Evolutionary conservation across 2,113 vertebrate genomes (phyloP), one percentile per base, ranked within the genome.

Genomic region (Oreotrochilus melanogaster): DNA sequence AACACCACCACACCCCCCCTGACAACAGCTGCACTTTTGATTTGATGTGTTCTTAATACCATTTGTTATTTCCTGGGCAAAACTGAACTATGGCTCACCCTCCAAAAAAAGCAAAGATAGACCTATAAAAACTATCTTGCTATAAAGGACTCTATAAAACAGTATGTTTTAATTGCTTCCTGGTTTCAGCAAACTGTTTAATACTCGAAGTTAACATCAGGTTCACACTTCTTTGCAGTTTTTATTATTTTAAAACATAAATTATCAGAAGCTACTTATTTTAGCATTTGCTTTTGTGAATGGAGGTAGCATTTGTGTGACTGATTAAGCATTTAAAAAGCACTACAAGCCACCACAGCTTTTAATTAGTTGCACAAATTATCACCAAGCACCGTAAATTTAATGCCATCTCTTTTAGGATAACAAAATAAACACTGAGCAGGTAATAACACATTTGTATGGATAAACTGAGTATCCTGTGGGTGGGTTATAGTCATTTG

Each of bases 291-390:
- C 81, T 91, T 94, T 95, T 76, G 82, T 88, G 93, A 97, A 96
- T 88, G 75, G 78, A 96, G 69, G 78, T 79, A 96, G 69, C 89
- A 92, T 90, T 97, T 88, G 60, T 83, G 78, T 92, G 93, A 96
- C 95, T 94, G 95, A 94, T 96, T 83, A 97, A 94, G 78, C 88
- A 86, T 90, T 93, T 45, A 84, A 95, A 96, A 93, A 95, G 78
- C 91, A 90, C 89, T 60, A 89, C 66, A 86, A 60, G 60, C 60
- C 57, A 94, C 78, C 28, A 9, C 67, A 70, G 86, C 86, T 96
- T 97, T 96, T 97, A 96, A 97, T 96, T 95, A 94, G 88, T 96
- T 95, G 72, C 80, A 95, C 91, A 91, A 95, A 96, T 95, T 96
- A 93, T 92, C 89, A 95, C 45, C 30, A 79, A 93, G 88, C 78